Evolutionary conservation across 2,888 invertebrate genomes (phyloP).

Genomic region (Deilephila elpenor): DNA sequence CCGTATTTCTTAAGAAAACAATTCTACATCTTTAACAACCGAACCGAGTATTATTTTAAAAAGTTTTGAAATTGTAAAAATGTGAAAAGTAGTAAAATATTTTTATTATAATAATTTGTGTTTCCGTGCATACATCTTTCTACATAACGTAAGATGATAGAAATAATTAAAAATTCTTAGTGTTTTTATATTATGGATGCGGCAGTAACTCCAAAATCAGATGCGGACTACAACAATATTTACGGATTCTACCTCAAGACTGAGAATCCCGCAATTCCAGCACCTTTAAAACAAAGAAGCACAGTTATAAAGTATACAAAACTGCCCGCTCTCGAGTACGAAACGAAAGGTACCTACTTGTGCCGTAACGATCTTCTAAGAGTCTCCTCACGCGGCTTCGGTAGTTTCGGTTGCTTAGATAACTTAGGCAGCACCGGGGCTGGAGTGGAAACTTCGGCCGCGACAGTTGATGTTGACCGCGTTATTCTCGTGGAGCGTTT

Average conservation of each 20-base stretch:
- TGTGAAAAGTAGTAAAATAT: constrained; percentile 3
- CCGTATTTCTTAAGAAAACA: neutral
- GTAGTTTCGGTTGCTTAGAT: constrained; percentile 29
- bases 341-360: constrained; percentile 60
- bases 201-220: constrained; percentile 63
- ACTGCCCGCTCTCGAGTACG: constrained; percentile 68
- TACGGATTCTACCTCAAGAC: constrained; percentile 60
- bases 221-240: constrained; percentile 57
- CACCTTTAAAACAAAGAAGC: constrained; percentile 55
- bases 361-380: constrained; percentile 10
- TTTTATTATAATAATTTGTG: constrained; percentile 9
- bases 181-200: constrained; percentile 67
- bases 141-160: neutral
- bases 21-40: neutral
- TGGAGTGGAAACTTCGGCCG: neutral
- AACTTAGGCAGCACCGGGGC: neutral
- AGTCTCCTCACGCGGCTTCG: constrained; percentile 31
- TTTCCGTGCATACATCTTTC: neutral
- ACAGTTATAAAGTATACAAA: constrained; percentile 74
- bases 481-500: neutral
- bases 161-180: constrained; percentile 5
- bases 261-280: constrained; percentile 55
- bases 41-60: neutral
- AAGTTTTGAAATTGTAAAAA: constrained; percentile 6
- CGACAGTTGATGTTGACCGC: neutral